Conservation (phyloP, 2,113 vertebrate species). For the Anhinga rufa region DNA sequence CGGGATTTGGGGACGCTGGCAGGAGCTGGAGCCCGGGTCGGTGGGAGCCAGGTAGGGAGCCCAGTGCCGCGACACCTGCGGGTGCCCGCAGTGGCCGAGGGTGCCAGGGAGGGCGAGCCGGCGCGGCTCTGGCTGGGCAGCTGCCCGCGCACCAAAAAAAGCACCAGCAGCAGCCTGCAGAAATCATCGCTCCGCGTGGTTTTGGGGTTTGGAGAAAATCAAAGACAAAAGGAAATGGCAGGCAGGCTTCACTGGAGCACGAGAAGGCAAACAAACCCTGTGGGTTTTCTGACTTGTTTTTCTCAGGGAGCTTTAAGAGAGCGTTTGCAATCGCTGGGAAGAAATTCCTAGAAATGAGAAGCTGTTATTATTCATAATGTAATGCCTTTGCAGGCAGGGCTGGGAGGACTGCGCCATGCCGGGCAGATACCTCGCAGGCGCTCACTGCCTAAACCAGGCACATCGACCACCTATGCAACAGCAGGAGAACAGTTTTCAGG, state of each 20-base stretch:
- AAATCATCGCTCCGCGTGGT: not conserved
- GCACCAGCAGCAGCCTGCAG: not conserved
- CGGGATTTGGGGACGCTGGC: not conserved
- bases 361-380: not conserved
- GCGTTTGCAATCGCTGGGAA: not conserved
- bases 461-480: not conserved
- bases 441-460: not conserved
- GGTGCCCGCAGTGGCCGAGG: accelerated
- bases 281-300: slow-evolving; percentile 24
- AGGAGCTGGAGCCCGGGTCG: not conserved
- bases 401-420: not conserved
- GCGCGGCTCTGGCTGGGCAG: not conserved
- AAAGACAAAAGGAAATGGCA: slow-evolving; percentile 41
- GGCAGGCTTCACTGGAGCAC: not conserved
- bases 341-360: slow-evolving; percentile 44
- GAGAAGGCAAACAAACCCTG: slow-evolving; percentile 35
- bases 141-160: not conserved
- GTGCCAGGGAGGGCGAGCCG: not conserved
- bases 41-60: not conserved
- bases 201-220: slow-evolving; percentile 45
- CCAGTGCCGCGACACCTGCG: accelerated
- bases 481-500: not conserved
- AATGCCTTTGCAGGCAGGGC: not conserved
- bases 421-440: not conserved
- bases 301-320: not conserved